Evolutionary conservation across 2,113 vertebrate genomes (phyloP).

Genomic region (Trichechus manatus): DNA sequence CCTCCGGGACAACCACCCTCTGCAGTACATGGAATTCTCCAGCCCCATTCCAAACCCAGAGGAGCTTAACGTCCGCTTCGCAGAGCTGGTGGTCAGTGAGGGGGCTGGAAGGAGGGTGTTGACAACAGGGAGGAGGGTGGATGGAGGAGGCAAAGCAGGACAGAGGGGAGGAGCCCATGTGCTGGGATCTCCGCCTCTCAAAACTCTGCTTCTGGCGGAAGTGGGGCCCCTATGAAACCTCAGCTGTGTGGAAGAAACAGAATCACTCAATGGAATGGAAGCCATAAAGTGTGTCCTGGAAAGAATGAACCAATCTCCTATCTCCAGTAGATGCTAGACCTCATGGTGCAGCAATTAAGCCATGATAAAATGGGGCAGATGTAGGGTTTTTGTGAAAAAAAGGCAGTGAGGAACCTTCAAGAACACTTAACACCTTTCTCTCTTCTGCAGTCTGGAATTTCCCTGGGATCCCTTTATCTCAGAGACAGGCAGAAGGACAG

Average conservation of each 20-base stretch:
- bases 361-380: not conserved
- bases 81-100: slow-evolving; percentile 97
- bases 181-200: not conserved
- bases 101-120: not conserved
- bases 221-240: rapidly evolving
- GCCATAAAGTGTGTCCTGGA: not conserved
- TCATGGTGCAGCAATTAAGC: not conserved
- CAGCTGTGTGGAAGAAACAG: not conserved
- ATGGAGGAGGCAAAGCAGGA: not conserved
- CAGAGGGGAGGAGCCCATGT: not conserved
- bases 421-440: not conserved
- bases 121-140: not conserved
- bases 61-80: slow-evolving; percentile 96
- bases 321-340: not conserved
- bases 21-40: slow-evolving; percentile 97
- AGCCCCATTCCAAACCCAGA: slow-evolving; percentile 95
- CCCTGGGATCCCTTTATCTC: not conserved
- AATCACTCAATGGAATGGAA: not conserved
- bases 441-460: not conserved
- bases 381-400: not conserved
- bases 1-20: slow-evolving; percentile 95
- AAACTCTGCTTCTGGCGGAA: not conserved
- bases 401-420: not conserved
- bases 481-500: not conserved
- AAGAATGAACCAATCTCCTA: not conserved